Conservation (phyloP, 2,797 vertebrate genomes). For the Pygocentrus nattereri region DNA sequence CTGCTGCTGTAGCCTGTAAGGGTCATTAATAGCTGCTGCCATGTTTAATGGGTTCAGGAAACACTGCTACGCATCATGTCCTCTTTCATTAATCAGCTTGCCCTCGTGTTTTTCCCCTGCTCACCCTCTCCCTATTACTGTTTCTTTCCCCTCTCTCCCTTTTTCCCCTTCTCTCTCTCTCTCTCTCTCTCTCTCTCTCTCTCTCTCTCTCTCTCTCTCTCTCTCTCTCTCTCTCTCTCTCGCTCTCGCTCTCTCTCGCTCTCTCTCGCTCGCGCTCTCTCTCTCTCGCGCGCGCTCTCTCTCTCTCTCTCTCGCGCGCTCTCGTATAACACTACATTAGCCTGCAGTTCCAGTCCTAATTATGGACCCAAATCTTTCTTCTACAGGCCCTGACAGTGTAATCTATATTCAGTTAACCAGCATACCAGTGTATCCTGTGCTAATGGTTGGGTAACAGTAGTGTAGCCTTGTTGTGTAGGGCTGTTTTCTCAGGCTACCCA, state of each 20-base stretch:
- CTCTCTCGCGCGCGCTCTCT: constrained; percentile 17
- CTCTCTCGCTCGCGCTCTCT: too few relatives aligned
- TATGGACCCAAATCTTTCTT: constrained; percentile 60
- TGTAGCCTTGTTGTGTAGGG: constrained; percentile 5
- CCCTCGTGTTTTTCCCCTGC: constrained; percentile 20
- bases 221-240: constrained; percentile 12
- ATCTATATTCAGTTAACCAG: constrained; percentile 63
- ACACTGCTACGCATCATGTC: constrained; percentile 69
- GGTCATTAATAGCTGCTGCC: constrained; percentile 71
- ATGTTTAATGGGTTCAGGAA: constrained; percentile 71
- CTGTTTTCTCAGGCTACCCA: neutral
- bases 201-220: constrained; percentile 48
- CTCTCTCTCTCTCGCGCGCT: constrained; percentile 31
- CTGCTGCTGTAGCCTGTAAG: constrained; percentile 47
- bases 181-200: neutral
- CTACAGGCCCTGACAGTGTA: constrained; percentile 47
- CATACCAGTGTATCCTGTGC: constrained; percentile 39
- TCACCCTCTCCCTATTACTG: neutral
- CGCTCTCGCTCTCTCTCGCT: too few relatives aligned
- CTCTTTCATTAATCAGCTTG: constrained; percentile 71
- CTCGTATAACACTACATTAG: constrained; percentile 60
- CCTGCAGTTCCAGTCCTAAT: constrained; percentile 67
- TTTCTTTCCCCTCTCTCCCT: constrained; percentile 8
- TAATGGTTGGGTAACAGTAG: constrained; percentile 18
- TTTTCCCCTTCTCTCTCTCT: constrained; percentile 25